A percentile compares a stretch with the other conserved stretches of the same genome.
Evolutionary conservation across 1,140 invertebrate genomes (phyloP).

Genomic region (Idris sp.): DNA sequence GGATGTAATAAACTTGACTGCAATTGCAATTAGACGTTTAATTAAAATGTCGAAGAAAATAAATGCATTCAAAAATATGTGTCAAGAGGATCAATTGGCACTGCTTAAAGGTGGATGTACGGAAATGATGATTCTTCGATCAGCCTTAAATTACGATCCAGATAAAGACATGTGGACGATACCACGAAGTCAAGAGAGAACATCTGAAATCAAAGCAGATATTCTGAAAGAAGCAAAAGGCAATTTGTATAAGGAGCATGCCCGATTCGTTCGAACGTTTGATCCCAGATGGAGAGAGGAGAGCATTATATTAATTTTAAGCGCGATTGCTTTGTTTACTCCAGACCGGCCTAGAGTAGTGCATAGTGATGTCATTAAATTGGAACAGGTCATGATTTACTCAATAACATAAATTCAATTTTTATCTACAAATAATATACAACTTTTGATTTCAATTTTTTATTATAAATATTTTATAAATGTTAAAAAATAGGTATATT

Average conservation of each 20-base stretch:
- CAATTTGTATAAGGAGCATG: conserved; percentile 91
- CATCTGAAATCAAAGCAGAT: conserved; percentile 87
- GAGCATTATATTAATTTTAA: conserved; percentile 92
- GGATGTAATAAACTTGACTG: conserved; percentile 93
- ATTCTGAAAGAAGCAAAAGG: conserved; percentile 91
- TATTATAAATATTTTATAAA: no score
- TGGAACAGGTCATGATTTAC: conserved; percentile 85
- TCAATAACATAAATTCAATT: no score
- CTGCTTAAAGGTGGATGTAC: conserved; percentile 91
- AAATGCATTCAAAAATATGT: conserved; percentile 91
- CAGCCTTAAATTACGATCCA: conserved; percentile 91
- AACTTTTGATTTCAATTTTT: no score
- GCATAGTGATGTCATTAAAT: conserved; percentile 89
- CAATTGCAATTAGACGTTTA: conserved; percentile 91
- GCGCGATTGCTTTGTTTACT: conserved; percentile 92
- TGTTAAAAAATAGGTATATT: no score
- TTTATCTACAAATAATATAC: background rate
- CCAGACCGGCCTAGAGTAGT: conserved; percentile 88
- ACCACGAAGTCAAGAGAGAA: conserved; percentile 85
- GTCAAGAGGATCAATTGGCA: conserved; percentile 93
- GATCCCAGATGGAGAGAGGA: conserved; percentile 90
- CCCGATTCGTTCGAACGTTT: conserved; percentile 89
- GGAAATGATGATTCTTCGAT: conserved; percentile 94
- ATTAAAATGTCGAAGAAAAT: conserved; percentile 96
- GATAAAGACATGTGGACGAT: conserved; percentile 92